These are phyloP conservation scores for Diarsia rubi DNA, from an alignment of 2,888 invertebrate species.

Conservation along the genomic window DNA sequence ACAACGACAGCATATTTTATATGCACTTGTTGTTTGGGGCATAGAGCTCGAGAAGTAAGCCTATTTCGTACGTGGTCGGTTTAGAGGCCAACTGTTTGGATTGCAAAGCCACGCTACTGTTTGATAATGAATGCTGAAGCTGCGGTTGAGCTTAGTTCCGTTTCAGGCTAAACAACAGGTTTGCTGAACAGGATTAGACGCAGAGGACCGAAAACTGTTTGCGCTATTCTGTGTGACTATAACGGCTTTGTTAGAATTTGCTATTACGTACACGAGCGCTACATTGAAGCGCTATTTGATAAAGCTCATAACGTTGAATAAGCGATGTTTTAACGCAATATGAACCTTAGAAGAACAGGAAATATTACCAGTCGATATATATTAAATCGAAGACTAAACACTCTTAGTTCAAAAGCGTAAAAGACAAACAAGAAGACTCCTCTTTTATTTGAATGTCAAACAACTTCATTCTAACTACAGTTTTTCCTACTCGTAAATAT, in stretches of 20 bases:
- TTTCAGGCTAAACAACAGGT: slow-evolving; percentile 53
- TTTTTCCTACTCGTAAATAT: slow-evolving; percentile 20
- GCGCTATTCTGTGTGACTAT: slow-evolving; percentile 34
- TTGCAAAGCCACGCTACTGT: slow-evolving; percentile 23
- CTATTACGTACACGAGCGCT: background rate
- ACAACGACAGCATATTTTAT: slow-evolving; percentile 79
- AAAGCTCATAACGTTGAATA: background rate
- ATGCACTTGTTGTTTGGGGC: slow-evolving; percentile 72
- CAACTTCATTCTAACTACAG: background rate
- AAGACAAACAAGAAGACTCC: background rate
- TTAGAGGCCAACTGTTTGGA: slow-evolving; percentile 37
- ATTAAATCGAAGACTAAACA: background rate
- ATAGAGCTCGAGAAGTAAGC: slow-evolving; percentile 22
- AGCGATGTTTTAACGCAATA: background rate
- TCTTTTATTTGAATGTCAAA: background rate
- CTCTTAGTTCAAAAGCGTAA: background rate
- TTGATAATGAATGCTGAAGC: slow-evolving; percentile 54
- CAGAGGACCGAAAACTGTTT: slow-evolving; percentile 44
- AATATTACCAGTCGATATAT: background rate
- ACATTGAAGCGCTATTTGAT: slow-evolving; percentile 13
- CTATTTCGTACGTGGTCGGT: slow-evolving; percentile 29
- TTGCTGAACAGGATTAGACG: slow-evolving; percentile 44
- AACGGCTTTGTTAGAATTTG: slow-evolving; percentile 17
- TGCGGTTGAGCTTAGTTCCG: slow-evolving; percentile 50
- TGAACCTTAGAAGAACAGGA: background rate